Evolutionary conservation across 2,797 vertebrate species (phyloP), one percentile per base, ranked within the genome.

Genomic region (Mus caroli): DNA sequence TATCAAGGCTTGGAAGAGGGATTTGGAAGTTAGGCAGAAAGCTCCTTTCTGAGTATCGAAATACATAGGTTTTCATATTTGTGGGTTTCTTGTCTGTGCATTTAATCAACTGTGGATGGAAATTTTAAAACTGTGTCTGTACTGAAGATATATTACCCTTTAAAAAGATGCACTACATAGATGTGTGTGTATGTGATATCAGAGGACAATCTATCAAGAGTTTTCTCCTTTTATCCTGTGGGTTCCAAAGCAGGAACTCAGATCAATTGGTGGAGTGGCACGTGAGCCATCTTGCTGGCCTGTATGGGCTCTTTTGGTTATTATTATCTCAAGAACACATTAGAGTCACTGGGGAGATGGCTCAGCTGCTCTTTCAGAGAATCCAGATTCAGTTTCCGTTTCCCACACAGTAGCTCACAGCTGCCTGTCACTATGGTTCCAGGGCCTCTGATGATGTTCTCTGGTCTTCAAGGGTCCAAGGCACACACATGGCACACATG

Each of bases 11-110:
- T 93, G 37, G 62, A 73, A 94, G 34, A 82, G 13, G 77, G 11
- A 17, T 22, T 9, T 77, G 34, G 43, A 92, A 78, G 52, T 71
- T 75, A 96, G 14, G 5, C 54, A 92, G 75, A 19, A 92, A 92
- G 31, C 60, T 15, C 58, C 17, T 85, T 90, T 94, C 78, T 40
- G 31, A 54, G 75, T 60, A 87, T 91, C 56, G 77, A 54, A 20
- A 26, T 46, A 37, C 50, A 64, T 43, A 88, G 28, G 7, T 34
- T 58, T 85, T 28, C 40, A 4, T 67, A 64, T 50, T 64, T 86
- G 40, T 78, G 22, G 31, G 26, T 50, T 71, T 34, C 43, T 6
- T n/a, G 52, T 37, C 14, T 75, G 24, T 26, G 24, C 54, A 75
- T 75, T 91, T 69, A 82, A 62, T 7, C 83, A 64, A 62, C 28